Base-by-base conservation (phyloP, 2,888 invertebrate genomes). In the Drosophila falleni region DNA sequence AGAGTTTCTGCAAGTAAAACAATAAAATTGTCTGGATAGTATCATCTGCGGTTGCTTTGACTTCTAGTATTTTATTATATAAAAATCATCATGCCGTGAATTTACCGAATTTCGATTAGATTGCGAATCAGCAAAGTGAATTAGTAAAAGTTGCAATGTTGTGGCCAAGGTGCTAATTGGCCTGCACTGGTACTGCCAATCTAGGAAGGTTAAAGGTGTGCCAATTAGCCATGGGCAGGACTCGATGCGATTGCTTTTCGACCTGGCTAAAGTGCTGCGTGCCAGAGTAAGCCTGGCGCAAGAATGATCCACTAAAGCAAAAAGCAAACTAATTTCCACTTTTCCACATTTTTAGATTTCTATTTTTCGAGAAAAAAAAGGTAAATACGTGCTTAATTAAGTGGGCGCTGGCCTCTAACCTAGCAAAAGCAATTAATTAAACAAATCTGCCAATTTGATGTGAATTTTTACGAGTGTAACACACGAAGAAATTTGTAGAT, bases 191-290 rank as follows among this genome's bases (percentile, higher is more conserved):
- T 62, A 26, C 37, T 44, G 23, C n/a, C 46, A 37, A 44, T 47
- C 35, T 37, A 26, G 23, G n/a, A 63, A 80, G 87, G 87, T 75
- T 68, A 71, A 84, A 87, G 80, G 85, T 81, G 84, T 70, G 81
- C 83, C 83, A 82, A 80, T 82, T 82, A 78, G 63, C 41, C 60
- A 51, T 54, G 51, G 62, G 61, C 60, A 78, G 72, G 75, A 80
- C 82, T 29, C 47, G 42, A 59, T 65, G 74, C 47, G 67, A 80
- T 81, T 82, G 67, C 69, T 59, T 74, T 77, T 29, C 47, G 39
- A 70, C 64, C 23, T 58, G 68, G 55, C 41, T 46, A 62, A 75
- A 47, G 29, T 44, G 53, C 74, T 74, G 79, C 79, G 75, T 80
- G 79, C 61, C 42, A 50, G 13, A 39, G 16, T 11, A 39, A 41